Evolutionary conservation across 2,113 vertebrate species (phyloP).

Genomic region (Thamnaconus septentrionalis): DNA sequence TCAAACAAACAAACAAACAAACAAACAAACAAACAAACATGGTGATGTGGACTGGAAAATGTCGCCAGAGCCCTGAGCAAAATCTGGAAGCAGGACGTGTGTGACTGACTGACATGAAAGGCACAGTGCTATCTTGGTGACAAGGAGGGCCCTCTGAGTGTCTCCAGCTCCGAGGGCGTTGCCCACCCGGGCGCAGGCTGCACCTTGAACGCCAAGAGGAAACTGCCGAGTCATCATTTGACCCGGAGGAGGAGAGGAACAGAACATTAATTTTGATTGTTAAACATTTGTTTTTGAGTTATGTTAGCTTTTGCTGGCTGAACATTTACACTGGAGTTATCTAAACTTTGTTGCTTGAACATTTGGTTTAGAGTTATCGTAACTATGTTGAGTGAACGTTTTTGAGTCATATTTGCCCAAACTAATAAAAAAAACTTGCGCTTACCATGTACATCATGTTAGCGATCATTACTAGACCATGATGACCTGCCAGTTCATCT

Average conservation of each 20-base stretch:
- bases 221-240: conserved; percentile 70
- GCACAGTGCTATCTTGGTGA: conserved; percentile 75
- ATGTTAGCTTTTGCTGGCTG: no score
- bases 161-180: conserved; percentile 85
- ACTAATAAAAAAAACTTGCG: no score
- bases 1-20: no score
- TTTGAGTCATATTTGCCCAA: no score
- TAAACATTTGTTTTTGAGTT: background rate
- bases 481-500: conserved; percentile 87
- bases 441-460: conserved; percentile 85
- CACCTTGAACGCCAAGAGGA: conserved; percentile 81
- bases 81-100: background rate
- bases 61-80: no score
- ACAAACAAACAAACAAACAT: no score
- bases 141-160: conserved; percentile 73
- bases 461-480: conserved; percentile 80
- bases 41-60: no score
- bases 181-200: conserved; percentile 82
- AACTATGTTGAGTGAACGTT: no score
- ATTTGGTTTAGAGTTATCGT: no score
- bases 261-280: background rate
- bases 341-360: no score
- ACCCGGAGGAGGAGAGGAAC: background rate
- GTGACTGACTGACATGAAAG: conserved; percentile 75
- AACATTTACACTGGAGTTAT: no score